A percentile compares a stretch with the other conserved stretches of the same genome.
These are phyloP conservation scores for Ennomos fuscantarius DNA, from an alignment of 2,888 invertebrate species.

Conservation along the genomic window DNA sequence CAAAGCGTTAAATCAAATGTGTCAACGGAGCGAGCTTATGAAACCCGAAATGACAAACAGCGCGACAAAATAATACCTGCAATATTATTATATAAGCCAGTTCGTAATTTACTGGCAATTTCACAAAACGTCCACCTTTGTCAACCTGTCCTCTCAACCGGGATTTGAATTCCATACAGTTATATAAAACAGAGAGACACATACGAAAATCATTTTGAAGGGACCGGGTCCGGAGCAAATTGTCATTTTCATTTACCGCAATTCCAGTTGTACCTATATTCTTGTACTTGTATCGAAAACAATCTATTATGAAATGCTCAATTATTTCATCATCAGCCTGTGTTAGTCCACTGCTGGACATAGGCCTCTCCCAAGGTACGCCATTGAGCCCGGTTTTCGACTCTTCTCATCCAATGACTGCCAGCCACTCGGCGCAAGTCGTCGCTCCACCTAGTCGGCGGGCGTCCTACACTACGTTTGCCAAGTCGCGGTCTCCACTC, in stretches of 20 bases:
- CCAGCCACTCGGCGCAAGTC: too few species aligned
- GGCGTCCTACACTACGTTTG: too few species aligned
- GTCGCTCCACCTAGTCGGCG: too few species aligned
- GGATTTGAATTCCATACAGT: slow-evolving; percentile 1
- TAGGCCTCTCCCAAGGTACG: too few species aligned
- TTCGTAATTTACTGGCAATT: slow-evolving; percentile 27
- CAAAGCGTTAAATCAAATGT: slow-evolving; percentile 17
- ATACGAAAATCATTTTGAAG: slow-evolving; percentile 6
- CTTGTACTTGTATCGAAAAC: too few species aligned
- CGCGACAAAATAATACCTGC: slow-evolving; percentile 29
- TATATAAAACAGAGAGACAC: slow-evolving; percentile 1
- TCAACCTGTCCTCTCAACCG: slow-evolving; percentile 26
- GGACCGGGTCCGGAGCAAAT: not conserved
- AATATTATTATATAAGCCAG: slow-evolving; percentile 18
- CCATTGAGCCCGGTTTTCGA: too few species aligned
- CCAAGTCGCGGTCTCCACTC: too few species aligned
- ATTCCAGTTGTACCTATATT: too few species aligned
- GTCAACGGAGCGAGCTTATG: slow-evolving; percentile 15
- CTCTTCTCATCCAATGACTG: too few species aligned
- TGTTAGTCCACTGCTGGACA: too few species aligned
- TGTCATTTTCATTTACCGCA: not conserved
- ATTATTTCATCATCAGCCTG: too few species aligned
- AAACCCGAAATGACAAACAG: slow-evolving; percentile 27
- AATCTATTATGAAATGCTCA: too few species aligned
- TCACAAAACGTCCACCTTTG: slow-evolving; percentile 35